These are phyloP conservation scores for Cryptocephalus primarius DNA, from an alignment of 2,888 invertebrate species.

Conservation along the genomic window DNA sequence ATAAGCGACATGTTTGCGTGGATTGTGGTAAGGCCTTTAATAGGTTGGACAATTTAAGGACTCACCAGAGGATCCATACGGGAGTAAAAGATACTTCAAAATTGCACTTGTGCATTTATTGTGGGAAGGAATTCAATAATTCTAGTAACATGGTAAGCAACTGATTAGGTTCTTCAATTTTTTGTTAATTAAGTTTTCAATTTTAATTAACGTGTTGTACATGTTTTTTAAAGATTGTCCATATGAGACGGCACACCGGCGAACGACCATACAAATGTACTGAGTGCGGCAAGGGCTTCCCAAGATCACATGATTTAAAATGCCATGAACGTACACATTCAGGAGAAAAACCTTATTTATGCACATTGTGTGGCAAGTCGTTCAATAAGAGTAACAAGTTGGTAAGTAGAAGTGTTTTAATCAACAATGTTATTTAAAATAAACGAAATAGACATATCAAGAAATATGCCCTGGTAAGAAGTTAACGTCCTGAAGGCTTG, in stretches of 20 bases:
- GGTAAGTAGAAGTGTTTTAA: constrained; percentile 28
- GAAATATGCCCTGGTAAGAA: no score
- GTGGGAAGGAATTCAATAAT: constrained; percentile 39
- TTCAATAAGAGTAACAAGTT: constrained; percentile 39
- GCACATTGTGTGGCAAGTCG: constrained; percentile 37
- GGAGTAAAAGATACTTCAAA: constrained; percentile 34
- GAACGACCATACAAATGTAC: constrained; percentile 37
- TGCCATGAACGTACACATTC: constrained; percentile 39
- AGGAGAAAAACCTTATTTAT: constrained; percentile 37
- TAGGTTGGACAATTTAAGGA: constrained; percentile 38
- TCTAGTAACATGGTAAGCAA: constrained; percentile 37
- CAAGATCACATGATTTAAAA: constrained; percentile 37
- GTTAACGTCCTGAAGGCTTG: no score
- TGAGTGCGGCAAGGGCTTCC: constrained; percentile 37
- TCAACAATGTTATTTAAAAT: no score
- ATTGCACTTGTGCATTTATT: constrained; percentile 36
- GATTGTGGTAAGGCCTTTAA: constrained; percentile 53
- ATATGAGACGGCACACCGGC: constrained; percentile 37
- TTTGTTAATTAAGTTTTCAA: constrained; percentile 4
- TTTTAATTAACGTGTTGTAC: background rate
- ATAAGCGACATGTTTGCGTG: constrained; percentile 44
- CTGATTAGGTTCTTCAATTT: constrained; percentile 14
- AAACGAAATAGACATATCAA: no score
- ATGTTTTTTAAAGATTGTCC: constrained; percentile 32
- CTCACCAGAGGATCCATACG: constrained; percentile 35